phyloP scores from a whole-genome alignment of 2,797 vertebrate species.

The Nannoperca australis region DNA sequence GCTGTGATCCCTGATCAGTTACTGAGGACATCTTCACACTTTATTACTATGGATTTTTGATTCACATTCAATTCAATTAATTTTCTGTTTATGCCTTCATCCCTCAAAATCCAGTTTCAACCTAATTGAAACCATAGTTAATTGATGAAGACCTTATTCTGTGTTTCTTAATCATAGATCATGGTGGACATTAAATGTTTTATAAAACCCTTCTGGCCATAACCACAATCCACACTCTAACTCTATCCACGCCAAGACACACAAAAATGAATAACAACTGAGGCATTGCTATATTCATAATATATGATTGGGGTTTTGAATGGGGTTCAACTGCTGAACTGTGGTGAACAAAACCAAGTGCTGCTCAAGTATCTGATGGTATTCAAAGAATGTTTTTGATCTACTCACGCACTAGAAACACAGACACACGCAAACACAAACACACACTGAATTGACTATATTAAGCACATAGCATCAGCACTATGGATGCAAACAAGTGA shows the following conservation, averaged over 20 bases:
- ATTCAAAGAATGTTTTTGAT: conserved; percentile 55
- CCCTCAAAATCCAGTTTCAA: not conserved
- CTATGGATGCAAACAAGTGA: not conserved
- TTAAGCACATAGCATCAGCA: conserved; percentile 1
- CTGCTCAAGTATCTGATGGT: conserved; percentile 38
- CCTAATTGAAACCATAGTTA: not conserved
- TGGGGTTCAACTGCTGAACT: conserved; percentile 5
- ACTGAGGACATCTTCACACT: not conserved
- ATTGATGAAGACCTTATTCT: not conserved
- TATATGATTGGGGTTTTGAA: not conserved
- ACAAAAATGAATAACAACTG: not conserved
- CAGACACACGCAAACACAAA: conserved; percentile 11
- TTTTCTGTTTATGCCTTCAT: not conserved
- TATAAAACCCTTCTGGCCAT: not conserved
- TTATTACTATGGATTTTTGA: not conserved
- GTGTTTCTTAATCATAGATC: not conserved
- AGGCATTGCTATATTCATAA: not conserved
- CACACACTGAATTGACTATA: not conserved
- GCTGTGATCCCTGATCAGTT: not conserved
- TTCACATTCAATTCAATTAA: not conserved
- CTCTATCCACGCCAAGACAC: not conserved
- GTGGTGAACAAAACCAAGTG: conserved; percentile 26
- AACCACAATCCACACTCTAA: not conserved
- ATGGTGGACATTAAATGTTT: not conserved
- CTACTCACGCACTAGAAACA: conserved; percentile 12